A percentile compares a stretch with the other conserved stretches of the same genome.
These are phyloP conservation scores for Bellardia bayeri DNA, from an alignment of 2,888 invertebrate species.

Conservation along the genomic window DNA sequence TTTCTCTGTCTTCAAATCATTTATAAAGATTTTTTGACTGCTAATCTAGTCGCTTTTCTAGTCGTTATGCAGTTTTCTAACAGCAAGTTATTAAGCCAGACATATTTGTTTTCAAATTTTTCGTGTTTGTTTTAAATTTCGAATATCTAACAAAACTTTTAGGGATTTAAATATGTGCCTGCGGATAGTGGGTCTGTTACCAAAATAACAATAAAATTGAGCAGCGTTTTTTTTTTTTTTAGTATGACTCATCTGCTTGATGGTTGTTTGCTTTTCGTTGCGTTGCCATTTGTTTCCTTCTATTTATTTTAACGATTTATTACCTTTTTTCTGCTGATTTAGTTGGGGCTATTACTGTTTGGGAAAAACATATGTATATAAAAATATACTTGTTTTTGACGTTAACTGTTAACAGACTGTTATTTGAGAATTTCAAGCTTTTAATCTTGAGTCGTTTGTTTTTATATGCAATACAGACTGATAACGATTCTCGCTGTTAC, in stretches of 20 bases:
- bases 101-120: neutral
- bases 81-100: neutral
- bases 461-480: neutral
- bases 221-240: neutral
- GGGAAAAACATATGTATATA: neutral
- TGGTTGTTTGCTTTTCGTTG: constrained; percentile 27
- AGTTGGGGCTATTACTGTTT: constrained; percentile 17
- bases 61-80: neutral
- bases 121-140: neutral
- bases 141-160: neutral
- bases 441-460: neutral
- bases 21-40: neutral
- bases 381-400: neutral
- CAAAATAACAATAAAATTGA: neutral
- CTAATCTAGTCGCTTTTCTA: neutral
- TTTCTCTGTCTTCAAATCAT: neutral
- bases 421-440: constrained; percentile 17
- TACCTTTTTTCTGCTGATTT: constrained; percentile 16
- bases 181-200: neutral
- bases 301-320: constrained; percentile 52
- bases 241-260: constrained; percentile 30
- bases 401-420: constrained; percentile 24
- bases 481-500: neutral
- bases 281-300: constrained; percentile 19
- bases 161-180: neutral